These are phyloP conservation scores for Ruditapes philippinarum DNA, from an alignment of 1,140 invertebrate species.

Conservation along the genomic window DNA sequence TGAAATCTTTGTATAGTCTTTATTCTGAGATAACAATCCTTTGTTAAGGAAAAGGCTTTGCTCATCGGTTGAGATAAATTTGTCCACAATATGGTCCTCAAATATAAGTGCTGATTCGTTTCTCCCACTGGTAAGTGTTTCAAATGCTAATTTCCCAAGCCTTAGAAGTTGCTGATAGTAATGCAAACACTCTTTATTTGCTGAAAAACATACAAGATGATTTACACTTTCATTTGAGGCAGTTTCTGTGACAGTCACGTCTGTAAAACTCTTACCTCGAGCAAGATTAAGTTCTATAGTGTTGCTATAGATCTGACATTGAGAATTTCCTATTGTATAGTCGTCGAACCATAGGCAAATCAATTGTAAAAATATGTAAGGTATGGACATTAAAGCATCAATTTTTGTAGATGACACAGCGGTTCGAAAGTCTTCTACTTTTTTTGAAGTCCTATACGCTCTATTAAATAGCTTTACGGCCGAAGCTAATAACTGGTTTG, in stretches of 20 bases:
- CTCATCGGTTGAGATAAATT: background rate
- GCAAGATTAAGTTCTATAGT: background rate
- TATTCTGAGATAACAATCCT: background rate
- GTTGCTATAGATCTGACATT: background rate
- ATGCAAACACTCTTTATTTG: background rate
- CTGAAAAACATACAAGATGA: background rate
- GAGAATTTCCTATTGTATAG: background rate
- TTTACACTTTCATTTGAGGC: background rate
- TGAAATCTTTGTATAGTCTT: background rate
- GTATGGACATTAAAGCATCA: background rate
- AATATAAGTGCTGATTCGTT: background rate
- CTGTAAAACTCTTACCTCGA: background rate
- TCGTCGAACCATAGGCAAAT: background rate
- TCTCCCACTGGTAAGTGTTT: background rate
- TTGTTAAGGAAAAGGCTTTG: background rate
- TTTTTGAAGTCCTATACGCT: background rate
- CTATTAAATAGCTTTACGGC: background rate
- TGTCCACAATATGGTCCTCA: background rate
- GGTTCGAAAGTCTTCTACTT: background rate
- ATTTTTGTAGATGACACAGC: background rate
- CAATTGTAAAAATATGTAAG: background rate
- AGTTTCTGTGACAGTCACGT: background rate
- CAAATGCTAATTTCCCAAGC: background rate
- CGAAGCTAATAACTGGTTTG: background rate
- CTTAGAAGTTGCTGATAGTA: background rate